phyloP scores from a whole-genome alignment of 2,888 invertebrate species.

The Pachymerium ferrugineum region DNA sequence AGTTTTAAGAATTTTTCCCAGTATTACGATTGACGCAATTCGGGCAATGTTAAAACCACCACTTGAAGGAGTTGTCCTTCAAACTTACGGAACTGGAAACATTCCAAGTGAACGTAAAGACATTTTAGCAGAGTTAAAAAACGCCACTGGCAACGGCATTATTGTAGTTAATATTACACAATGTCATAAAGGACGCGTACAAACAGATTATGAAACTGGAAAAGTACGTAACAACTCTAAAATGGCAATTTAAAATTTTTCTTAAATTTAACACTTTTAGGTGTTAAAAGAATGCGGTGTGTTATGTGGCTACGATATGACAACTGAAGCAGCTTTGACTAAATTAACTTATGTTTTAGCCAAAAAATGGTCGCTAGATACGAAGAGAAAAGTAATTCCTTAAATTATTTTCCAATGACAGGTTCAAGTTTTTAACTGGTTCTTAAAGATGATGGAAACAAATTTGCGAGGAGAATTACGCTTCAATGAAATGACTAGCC shows the following conservation, averaged over 20 bases:
- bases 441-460: neutral
- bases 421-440: neutral
- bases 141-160: slow-evolving; percentile 68
- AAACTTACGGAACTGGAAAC: slow-evolving; percentile 91
- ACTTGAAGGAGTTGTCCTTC: slow-evolving; percentile 75
- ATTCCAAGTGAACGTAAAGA: slow-evolving; percentile 79
- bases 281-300: slow-evolving; percentile 62
- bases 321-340: slow-evolving; percentile 86
- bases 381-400: neutral
- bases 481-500: neutral
- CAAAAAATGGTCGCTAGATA: slow-evolving; percentile 51
- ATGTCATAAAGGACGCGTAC: slow-evolving; percentile 75
- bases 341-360: slow-evolving; percentile 86
- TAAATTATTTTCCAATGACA: no score
- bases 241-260: neutral
- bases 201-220: slow-evolving; percentile 76
- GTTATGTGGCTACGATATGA: slow-evolving; percentile 78
- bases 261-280: neutral
- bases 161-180: slow-evolving; percentile 90
- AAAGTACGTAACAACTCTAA: slow-evolving; percentile 50
- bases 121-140: slow-evolving; percentile 63
- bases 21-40: slow-evolving; percentile 71
- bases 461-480: slow-evolving; percentile 3
- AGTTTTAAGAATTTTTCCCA: slow-evolving; percentile 80
- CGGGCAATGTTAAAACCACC: slow-evolving; percentile 60